Conservation (phyloP, 2,888 invertebrate genomes). For the Lottia gigantea region DNA sequence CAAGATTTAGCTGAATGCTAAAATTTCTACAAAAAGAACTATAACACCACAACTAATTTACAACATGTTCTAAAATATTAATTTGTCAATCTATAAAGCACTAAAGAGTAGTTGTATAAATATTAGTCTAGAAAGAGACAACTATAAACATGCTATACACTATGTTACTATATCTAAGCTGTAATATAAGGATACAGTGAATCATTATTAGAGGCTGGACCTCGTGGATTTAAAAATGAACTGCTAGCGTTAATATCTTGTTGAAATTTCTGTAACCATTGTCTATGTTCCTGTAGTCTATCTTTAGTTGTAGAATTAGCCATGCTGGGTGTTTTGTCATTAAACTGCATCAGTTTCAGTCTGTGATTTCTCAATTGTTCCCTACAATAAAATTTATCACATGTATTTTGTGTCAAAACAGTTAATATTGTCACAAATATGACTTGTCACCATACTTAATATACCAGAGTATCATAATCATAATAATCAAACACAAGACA, state of each 20-base stretch:
- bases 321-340: slow-evolving; percentile 13
- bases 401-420: too few relatives aligned
- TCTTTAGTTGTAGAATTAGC: slow-evolving; percentile 43
- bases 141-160: not conserved
- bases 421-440: too few relatives aligned
- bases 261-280: slow-evolving; percentile 55
- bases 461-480: too few relatives aligned
- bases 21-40: too few relatives aligned
- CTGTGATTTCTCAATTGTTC: slow-evolving; percentile 53
- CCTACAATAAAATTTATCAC: slow-evolving; percentile 30
- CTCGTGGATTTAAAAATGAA: slow-evolving; percentile 4
- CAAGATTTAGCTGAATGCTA: too few relatives aligned
- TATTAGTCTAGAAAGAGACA: too few relatives aligned
- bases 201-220: not conserved
- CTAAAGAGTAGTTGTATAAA: too few relatives aligned
- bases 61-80: too few relatives aligned
- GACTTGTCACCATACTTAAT: too few relatives aligned
- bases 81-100: too few relatives aligned
- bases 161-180: not conserved
- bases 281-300: slow-evolving; percentile 53
- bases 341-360: slow-evolving; percentile 36
- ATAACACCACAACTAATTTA: too few relatives aligned
- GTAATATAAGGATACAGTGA: not conserved
- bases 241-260: slow-evolving; percentile 23
- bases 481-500: too few relatives aligned